These are phyloP conservation scores for Trichacis sp. DNA, from an alignment of 2,888 invertebrate species.

Conservation along the genomic window DNA sequence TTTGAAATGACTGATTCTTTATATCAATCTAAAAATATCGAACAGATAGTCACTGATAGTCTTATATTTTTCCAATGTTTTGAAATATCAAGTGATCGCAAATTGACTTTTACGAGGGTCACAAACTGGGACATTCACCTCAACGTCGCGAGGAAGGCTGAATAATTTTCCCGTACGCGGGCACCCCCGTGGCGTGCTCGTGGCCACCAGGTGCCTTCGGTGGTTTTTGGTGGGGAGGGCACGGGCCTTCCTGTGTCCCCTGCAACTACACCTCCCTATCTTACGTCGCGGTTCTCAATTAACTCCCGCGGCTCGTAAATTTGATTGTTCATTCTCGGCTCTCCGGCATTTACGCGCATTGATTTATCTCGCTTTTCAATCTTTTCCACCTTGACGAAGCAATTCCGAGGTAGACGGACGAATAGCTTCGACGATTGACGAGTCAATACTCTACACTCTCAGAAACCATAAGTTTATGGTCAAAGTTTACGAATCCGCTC, in stretches of 20 bases:
- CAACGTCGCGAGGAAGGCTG: conserved; percentile 46
- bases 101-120: no score
- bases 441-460: no score
- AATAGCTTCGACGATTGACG: neutral
- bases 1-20: no score
- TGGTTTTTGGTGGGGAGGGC: conserved; percentile 42
- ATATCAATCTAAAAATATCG: no score
- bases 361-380: no score
- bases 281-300: conserved; percentile 30
- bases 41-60: no score
- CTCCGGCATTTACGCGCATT: no score
- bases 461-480: no score
- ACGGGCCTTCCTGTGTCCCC: conserved; percentile 39
- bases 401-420: neutral
- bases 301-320: neutral
- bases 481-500: no score
- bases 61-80: no score
- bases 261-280: conserved; percentile 25
- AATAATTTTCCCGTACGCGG: conserved; percentile 58
- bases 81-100: no score
- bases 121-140: no score
- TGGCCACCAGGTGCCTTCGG: conserved; percentile 60
- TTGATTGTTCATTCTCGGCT: neutral
- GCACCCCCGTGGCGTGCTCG: conserved; percentile 63
- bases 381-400: neutral